Conservation (phyloP, 2,113 vertebrate genomes). For the Cottus gobio region DNA sequence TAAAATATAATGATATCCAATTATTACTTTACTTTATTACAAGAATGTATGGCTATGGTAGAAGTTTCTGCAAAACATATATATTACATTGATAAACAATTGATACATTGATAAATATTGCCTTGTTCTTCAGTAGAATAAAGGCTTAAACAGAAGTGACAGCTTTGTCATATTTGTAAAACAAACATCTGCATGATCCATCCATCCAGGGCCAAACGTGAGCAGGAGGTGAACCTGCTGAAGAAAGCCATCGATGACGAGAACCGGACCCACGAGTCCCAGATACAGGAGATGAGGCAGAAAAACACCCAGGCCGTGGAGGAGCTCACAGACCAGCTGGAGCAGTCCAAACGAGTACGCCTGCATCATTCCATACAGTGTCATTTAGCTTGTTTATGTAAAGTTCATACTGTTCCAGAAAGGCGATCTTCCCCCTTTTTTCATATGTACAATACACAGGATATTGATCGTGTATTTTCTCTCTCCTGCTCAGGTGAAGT, state of each 20-base stretch:
- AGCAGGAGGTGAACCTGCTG: conserved; percentile 92
- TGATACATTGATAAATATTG: too few relatives aligned
- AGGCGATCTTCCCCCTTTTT: neutral
- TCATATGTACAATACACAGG: too few relatives aligned
- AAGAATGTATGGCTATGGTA: neutral
- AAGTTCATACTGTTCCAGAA: neutral
- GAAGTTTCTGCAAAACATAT: neutral
- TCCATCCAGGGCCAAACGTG: conserved; percentile 90
- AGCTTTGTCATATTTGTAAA: neutral
- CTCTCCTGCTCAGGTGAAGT: conserved; percentile 85
- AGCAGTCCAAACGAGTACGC: conserved; percentile 93
- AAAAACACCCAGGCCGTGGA: conserved; percentile 93
- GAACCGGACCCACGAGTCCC: conserved; percentile 90
- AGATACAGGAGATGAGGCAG: conserved; percentile 95
- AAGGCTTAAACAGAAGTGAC: neutral
- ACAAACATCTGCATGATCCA: neutral
- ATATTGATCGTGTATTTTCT: neutral
- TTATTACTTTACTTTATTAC: neutral
- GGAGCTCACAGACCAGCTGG: conserved; percentile 93
- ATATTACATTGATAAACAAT: neutral
- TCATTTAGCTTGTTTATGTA: neutral
- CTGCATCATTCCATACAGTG: neutral
- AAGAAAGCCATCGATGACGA: conserved; percentile 95
- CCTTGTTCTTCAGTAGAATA: neutral
- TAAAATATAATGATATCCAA: neutral